Conservation (phyloP, 1,140 invertebrate species). For the Adelges cooleyi region DNA sequence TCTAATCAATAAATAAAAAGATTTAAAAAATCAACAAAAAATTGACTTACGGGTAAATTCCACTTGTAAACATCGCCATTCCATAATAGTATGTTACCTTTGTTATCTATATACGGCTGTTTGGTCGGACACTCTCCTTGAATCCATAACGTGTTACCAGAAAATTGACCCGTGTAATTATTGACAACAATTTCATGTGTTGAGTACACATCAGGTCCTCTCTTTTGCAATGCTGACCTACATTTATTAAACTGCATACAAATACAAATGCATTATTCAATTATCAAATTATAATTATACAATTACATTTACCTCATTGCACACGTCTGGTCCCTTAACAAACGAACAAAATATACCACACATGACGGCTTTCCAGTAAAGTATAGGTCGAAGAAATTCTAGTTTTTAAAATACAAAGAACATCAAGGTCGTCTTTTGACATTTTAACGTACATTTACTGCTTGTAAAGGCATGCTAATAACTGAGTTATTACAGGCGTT, state of each 20-base stretch:
- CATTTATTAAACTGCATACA: neutral
- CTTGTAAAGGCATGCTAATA: no score
- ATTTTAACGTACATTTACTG: no score
- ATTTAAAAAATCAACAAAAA: neutral
- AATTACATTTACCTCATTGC: neutral
- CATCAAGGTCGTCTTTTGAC: no score
- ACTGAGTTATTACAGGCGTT: no score
- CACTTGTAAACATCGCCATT: slow-evolving; percentile 70
- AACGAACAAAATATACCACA: slow-evolving; percentile 22
- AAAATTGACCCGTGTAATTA: neutral
- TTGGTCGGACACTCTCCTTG: slow-evolving; percentile 30
- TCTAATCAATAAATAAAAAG: neutral
- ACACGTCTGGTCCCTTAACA: neutral
- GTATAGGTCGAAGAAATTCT: no score
- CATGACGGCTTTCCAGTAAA: no score
- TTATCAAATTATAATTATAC: neutral
- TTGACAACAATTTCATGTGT: neutral
- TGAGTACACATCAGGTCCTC: slow-evolving; percentile 26
- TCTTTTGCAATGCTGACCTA: slow-evolving; percentile 10
- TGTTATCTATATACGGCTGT: slow-evolving; percentile 36
- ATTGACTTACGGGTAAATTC: slow-evolving; percentile 35
- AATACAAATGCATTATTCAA: neutral
- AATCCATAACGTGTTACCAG: slow-evolving; percentile 30
- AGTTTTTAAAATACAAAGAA: no score
- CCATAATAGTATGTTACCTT: slow-evolving; percentile 55